Conservation (phyloP, 2,113 vertebrate genomes). For the Tringa solitaria region DNA sequence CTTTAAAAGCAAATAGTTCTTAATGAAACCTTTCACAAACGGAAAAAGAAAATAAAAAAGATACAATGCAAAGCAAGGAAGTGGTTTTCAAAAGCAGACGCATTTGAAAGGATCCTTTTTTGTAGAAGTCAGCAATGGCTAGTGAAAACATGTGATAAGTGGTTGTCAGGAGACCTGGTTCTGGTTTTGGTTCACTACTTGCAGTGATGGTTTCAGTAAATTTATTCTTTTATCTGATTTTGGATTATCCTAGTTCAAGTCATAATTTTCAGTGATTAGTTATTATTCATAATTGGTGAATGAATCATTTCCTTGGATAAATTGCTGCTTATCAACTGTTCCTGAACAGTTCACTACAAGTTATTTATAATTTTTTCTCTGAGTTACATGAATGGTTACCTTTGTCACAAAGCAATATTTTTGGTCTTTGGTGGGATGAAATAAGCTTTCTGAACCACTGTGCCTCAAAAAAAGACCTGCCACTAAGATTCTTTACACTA, state of each 20-base stretch:
- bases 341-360: not conserved
- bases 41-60: not conserved
- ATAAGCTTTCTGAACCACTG: not conserved
- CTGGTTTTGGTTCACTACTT: not conserved
- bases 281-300: not conserved
- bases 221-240: conserved; percentile 18
- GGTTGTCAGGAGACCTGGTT: not conserved
- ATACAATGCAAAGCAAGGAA: not conserved
- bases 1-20: not conserved
- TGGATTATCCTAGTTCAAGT: not conserved
- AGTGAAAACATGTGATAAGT: not conserved
- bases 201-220: not conserved
- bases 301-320: not conserved
- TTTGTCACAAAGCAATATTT: not conserved
- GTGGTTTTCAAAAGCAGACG: not conserved
- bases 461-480: not conserved
- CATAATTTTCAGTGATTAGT: not conserved
- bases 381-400: not conserved
- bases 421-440: not conserved
- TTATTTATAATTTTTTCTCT: not conserved
- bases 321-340: not conserved
- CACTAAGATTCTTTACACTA: not conserved
- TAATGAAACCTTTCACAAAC: not conserved
- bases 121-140: not conserved
- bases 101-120: not conserved